Base-by-base conservation (phyloP, 2,888 invertebrate species). In the Eupithecia abbreviata region DNA sequence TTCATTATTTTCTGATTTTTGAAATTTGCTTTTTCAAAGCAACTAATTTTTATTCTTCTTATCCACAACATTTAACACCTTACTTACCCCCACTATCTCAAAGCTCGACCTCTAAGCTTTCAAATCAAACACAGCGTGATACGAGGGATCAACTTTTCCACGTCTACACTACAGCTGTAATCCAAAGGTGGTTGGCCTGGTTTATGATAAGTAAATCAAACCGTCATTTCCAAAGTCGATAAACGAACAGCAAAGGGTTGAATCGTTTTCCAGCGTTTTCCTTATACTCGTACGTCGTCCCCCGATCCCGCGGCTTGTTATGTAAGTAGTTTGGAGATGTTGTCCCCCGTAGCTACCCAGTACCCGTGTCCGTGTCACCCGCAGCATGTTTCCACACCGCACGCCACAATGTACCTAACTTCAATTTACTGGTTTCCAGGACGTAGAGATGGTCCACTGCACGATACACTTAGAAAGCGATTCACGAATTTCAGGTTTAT, bases 281-380 rank as follows among this genome's bases (percentile, higher is more conserved):
- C 74, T 74, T 73, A 45, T 71, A n/a, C n/a, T n/a, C n/a, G n/a
- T n/a, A 78, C 66, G 69, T 65, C 71, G 76, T 74, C 71, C 75
- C 49, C 55, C 69, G 76, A 78, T 75, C 74, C 65, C 66, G 72
- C 65, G 73, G 71, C 76, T 71, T 84, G 85, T 86, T 85, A 87
- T 84, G 91, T 93, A 91, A 91, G 93, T 93, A 93, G 91, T 89
- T 89, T 90, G 88, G 75, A 87, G 87, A 87, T 91, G 90, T 91
- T 90, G 87, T 90, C 89, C 85, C 90, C 90, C 85, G 90, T 93
- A 90, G 90, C 67, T 72, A 68, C 72, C 78, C 74, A 73, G 76
- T 85, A 84, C 84, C 88, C 86, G 86, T 77, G 75, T 90, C 83
- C 85, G 75, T 78, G 83, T 87, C 87, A 85, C 85, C 84, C 86